Conservation (phyloP, 2,113 vertebrate genomes). For the Megaleporinus macrocephalus region DNA sequence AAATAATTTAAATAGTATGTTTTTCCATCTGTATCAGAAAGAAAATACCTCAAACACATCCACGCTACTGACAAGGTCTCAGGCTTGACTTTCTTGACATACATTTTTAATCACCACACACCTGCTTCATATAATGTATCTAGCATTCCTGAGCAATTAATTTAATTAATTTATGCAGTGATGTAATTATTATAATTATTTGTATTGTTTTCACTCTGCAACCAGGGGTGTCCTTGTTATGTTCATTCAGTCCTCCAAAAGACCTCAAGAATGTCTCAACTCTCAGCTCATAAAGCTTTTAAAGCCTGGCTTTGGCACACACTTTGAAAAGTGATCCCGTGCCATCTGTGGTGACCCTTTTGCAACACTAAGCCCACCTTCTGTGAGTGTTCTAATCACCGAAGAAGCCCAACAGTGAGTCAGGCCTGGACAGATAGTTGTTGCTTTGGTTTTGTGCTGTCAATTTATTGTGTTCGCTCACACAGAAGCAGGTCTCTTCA, state of each 20-base stretch:
- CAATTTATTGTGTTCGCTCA: background rate
- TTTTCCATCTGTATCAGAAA: too few relatives aligned
- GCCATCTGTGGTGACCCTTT: background rate
- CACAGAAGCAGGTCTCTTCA: background rate
- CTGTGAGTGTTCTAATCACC: background rate
- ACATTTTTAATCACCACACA: too few relatives aligned
- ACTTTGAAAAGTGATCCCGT: background rate
- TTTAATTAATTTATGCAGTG: too few relatives aligned
- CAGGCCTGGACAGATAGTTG: background rate
- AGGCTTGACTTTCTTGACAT: background rate
- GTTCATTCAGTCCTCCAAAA: background rate
- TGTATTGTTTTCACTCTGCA: background rate
- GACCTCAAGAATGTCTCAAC: background rate
- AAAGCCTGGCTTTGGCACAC: background rate
- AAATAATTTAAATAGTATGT: too few relatives aligned
- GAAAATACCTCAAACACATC: too few relatives aligned
- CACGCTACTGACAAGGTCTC: background rate
- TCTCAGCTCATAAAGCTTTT: background rate
- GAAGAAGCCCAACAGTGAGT: background rate
- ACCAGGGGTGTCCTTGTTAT: background rate
- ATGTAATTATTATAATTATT: too few relatives aligned
- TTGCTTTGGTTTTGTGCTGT: too few relatives aligned
- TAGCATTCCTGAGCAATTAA: background rate
- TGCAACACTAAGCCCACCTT: background rate
- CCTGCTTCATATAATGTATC: background rate